These are phyloP conservation scores for Gambusia affinis DNA, from an alignment of 2,113 vertebrate genomes.

Conservation along the genomic window DNA sequence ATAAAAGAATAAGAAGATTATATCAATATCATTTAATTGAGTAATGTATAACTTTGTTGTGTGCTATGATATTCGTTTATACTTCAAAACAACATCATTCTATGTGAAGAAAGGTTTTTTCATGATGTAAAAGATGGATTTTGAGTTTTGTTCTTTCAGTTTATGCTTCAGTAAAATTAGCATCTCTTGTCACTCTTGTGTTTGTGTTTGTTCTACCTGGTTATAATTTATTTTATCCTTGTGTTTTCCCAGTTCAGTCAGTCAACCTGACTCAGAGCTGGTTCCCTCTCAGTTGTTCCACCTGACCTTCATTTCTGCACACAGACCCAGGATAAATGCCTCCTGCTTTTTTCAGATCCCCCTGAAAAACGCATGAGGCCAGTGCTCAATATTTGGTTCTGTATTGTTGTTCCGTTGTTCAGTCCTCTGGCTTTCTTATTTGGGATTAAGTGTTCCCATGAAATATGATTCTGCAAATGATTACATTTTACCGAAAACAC, in stretches of 20 bases:
- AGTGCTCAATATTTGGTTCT: too few species aligned
- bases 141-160: background rate
- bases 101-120: background rate
- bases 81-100: background rate
- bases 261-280: background rate
- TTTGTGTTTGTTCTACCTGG: background rate
- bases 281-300: background rate
- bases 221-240: background rate
- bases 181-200: background rate
- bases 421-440: background rate
- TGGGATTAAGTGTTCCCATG: background rate
- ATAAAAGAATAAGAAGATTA: too few species aligned
- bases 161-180: background rate
- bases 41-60: background rate
- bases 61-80: background rate
- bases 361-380: too few species aligned
- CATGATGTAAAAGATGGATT: background rate
- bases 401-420: too few species aligned
- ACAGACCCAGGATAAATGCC: background rate
- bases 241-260: background rate
- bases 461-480: background rate
- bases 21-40: background rate
- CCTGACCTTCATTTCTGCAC: background rate
- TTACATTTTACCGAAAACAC: background rate
- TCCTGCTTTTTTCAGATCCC: too few species aligned